phyloP scores from a whole-genome alignment of 2,888 invertebrate genomes.

The Pemphredon lugubris region DNA sequence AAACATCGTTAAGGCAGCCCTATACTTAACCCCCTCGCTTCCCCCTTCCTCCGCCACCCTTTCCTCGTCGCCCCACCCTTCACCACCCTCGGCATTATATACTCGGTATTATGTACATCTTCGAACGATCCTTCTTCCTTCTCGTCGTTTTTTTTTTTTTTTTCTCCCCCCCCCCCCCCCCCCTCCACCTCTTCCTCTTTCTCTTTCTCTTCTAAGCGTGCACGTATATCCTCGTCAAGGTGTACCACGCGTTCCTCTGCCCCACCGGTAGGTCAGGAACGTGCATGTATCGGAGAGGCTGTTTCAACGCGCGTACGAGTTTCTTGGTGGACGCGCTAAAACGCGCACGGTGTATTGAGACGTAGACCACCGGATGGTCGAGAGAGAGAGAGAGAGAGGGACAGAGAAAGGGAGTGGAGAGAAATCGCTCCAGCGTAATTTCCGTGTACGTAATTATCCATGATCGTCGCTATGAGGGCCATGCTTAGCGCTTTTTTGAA shows the following conservation, averaged over 20 bases:
- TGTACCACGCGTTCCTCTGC: neutral
- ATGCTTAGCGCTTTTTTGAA: conserved; percentile 29
- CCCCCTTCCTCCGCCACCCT: conserved; percentile 41
- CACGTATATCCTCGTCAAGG: conserved; percentile 13
- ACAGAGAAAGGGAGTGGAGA: no score
- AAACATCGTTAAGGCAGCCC: conserved; percentile 81
- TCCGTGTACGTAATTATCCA: conserved; percentile 74
- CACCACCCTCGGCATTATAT: conserved; percentile 39
- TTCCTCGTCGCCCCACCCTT: conserved; percentile 41
- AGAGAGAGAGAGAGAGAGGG: no score
- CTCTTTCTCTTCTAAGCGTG: no score
- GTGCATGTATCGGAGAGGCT: conserved; percentile 20
- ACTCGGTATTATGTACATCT: conserved; percentile 37
- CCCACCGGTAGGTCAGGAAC: conserved; percentile 47
- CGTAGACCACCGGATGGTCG: conserved; percentile 77
- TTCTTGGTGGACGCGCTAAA: neutral
- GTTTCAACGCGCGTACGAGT: conserved; percentile 9
- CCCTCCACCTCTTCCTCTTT: no score
- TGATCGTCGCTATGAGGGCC: conserved; percentile 61
- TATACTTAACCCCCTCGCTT: conserved; percentile 75
- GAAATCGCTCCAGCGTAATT: conserved; percentile 67
- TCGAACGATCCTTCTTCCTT: conserved; percentile 32
- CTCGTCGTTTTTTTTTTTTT: no score
- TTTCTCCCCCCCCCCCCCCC: no score
- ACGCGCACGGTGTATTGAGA: conserved; percentile 70